A percentile compares a stretch with the other conserved stretches of the same genome.
Conservation (phyloP, 1,140 invertebrate species). For the Ceratosolen fusciceps region DNA sequence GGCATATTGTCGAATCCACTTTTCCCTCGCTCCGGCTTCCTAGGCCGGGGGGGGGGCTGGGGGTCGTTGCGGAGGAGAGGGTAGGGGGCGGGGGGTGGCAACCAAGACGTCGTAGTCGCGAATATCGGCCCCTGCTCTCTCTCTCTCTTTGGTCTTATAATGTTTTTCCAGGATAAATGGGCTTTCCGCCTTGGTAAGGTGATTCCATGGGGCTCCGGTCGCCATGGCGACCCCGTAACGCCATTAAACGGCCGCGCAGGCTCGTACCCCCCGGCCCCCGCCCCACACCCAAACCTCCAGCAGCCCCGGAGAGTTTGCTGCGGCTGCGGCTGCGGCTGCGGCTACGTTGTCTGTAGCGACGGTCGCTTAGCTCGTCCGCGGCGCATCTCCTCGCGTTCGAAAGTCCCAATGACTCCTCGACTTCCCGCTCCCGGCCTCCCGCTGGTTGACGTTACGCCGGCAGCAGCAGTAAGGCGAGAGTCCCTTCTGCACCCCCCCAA, state of each 20-base stretch:
- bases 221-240: slow-evolving; percentile 70
- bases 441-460: too few relatives aligned
- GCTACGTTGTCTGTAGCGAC: too few relatives aligned
- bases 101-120: neutral
- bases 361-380: too few relatives aligned
- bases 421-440: neutral
- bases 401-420: neutral
- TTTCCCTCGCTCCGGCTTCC: neutral
- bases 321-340: slow-evolving; percentile 8
- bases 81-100: neutral
- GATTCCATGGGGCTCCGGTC: slow-evolving; percentile 67
- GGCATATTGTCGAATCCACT: neutral
- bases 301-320: neutral
- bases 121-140: slow-evolving; percentile 47
- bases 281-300: too few relatives aligned
- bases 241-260: slow-evolving; percentile 66
- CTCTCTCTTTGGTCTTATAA: slow-evolving; percentile 71
- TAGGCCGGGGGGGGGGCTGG: too few relatives aligned
- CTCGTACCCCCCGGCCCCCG: slow-evolving; percentile 10
- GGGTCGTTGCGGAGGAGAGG: too few relatives aligned
- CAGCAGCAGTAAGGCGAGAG: too few relatives aligned
- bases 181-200: slow-evolving; percentile 64
- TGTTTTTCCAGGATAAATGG: slow-evolving; percentile 72
- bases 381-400: too few relatives aligned
- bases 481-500: too few relatives aligned